A percentile compares a stretch with the other conserved stretches of the same genome.
Evolutionary conservation across 2,113 vertebrate species (phyloP).

Genomic region (Pipra filicauda): DNA sequence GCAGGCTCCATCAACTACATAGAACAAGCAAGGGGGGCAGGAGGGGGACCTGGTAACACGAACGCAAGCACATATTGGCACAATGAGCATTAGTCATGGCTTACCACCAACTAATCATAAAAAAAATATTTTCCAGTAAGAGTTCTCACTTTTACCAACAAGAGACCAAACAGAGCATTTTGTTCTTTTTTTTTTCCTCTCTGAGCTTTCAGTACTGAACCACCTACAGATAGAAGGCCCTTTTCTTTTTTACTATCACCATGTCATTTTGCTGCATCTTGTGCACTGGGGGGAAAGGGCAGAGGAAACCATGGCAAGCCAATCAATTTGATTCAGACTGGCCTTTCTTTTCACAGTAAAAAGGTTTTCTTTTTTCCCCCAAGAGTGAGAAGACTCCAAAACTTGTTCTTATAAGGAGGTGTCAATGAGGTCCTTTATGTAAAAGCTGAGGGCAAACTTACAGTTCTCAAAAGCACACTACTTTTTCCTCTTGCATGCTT

Average conservation of each 20-base stretch:
- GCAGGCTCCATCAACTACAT: neutral
- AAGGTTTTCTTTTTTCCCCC: neutral
- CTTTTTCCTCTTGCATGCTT: neutral
- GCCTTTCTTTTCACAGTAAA: neutral
- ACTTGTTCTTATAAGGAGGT: neutral
- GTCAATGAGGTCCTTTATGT: neutral
- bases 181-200: neutral
- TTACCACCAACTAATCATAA: conserved; percentile 28
- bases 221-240: neutral
- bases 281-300: neutral
- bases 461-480: neutral
- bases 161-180: neutral
- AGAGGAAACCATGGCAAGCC: neutral
- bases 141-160: conserved; percentile 47
- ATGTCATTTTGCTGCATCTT: neutral
- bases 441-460: neutral
- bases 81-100: conserved; percentile 38
- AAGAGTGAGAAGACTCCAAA: neutral
- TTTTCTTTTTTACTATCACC: neutral
- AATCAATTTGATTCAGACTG: neutral
- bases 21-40: neutral
- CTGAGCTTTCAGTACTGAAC: neutral
- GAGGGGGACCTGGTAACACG: neutral
- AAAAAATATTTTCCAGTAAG: conserved; percentile 44
- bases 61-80: neutral